Conservation (phyloP, 2,888 invertebrate genomes). For the Spodoptera exigua region DNA sequence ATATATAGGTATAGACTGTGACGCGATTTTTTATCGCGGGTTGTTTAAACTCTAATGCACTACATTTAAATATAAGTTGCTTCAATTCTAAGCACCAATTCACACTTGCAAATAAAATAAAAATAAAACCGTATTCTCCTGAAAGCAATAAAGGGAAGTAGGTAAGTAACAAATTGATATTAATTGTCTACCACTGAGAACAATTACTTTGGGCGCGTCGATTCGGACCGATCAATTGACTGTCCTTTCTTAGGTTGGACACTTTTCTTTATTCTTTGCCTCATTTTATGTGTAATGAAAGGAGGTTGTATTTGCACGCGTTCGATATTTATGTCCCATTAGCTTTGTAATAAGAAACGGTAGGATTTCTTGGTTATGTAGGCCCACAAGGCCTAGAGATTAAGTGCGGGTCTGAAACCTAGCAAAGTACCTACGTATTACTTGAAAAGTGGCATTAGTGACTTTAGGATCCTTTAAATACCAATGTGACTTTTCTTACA, state of each 20-base stretch:
- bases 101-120: conserved; percentile 21
- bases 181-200: conserved; percentile 42
- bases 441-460: too few species aligned
- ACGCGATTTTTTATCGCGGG: too few species aligned
- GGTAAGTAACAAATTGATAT: conserved; percentile 53
- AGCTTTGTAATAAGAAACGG: background rate
- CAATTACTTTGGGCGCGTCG: conserved; percentile 41
- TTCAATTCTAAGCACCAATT: background rate
- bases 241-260: conserved; percentile 25
- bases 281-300: conserved; percentile 19
- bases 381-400: too few species aligned
- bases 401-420: too few species aligned
- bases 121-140: conserved; percentile 7
- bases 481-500: too few species aligned
- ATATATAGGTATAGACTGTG: too few species aligned
- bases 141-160: conserved; percentile 40
- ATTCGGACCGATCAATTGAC: conserved; percentile 41
- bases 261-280: conserved; percentile 25
- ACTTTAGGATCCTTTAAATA: too few species aligned
- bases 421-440: too few species aligned
- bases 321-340: background rate
- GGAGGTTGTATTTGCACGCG: background rate
- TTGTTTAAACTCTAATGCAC: too few species aligned
- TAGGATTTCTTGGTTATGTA: background rate
- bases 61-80: background rate